phyloP scores from a whole-genome alignment of 2,888 invertebrate genomes.

The Sinhomidia bicolor region DNA sequence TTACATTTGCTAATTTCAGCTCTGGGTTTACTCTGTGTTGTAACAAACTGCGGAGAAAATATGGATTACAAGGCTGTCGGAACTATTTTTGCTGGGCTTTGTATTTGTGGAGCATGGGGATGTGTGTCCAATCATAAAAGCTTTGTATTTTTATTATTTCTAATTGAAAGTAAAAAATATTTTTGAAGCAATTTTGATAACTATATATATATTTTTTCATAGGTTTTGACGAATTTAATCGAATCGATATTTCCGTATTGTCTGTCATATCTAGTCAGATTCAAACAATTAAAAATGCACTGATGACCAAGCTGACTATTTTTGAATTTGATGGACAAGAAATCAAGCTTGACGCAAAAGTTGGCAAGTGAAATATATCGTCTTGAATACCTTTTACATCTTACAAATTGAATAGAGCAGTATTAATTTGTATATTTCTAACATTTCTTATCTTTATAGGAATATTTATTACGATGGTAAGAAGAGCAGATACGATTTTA shows the following conservation, averaged over 20 bases:
- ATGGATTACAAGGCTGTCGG: conserved; percentile 94
- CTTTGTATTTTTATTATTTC: not conserved
- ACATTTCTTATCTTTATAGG: conserved; percentile 16
- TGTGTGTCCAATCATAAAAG: conserved; percentile 5
- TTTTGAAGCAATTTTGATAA: not conserved
- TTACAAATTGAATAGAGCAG: no score
- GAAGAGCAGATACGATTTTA: not conserved
- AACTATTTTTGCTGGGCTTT: conserved; percentile 88
- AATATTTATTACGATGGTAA: conserved; percentile 92
- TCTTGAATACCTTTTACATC: no score
- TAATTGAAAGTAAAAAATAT: not conserved
- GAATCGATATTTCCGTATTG: conserved; percentile 94
- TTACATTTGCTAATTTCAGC: not conserved
- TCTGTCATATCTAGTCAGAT: conserved; percentile 96
- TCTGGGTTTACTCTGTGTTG: conserved; percentile 72
- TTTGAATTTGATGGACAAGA: conserved; percentile 94
- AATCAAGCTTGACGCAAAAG: conserved; percentile 90
- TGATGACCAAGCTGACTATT: conserved; percentile 88
- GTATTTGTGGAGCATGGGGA: conserved; percentile 97
- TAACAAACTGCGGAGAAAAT: conserved; percentile 91
- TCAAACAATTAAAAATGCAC: conserved; percentile 92
- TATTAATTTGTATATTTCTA: no score
- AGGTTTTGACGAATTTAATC: conserved; percentile 97
- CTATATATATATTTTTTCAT: not conserved
- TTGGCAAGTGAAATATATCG: conserved; percentile 85